phyloP scores from a whole-genome alignment of 2,888 invertebrate genomes.

The Pycnomerus fuliginosus region DNA sequence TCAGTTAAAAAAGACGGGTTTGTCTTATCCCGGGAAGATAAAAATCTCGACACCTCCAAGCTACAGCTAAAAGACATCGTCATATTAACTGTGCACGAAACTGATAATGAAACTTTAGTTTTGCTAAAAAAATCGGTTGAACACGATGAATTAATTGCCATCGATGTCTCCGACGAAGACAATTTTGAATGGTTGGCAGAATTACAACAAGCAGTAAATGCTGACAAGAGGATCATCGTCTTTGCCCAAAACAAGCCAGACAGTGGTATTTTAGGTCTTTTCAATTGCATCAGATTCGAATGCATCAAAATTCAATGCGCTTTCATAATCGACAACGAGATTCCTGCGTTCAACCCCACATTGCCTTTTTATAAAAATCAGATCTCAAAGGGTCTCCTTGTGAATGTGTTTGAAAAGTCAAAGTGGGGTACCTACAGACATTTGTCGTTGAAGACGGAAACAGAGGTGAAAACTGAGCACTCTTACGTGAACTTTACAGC shows the following conservation, averaged over 20 bases:
- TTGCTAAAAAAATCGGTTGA: slow-evolving; percentile 54
- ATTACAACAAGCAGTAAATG: too few species aligned
- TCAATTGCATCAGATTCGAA: slow-evolving; percentile 66
- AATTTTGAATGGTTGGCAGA: too few species aligned
- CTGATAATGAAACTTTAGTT: slow-evolving; percentile 57
- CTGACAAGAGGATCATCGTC: slow-evolving; percentile 61
- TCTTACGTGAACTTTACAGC: slow-evolving; percentile 74
- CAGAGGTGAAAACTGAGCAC: slow-evolving; percentile 58
- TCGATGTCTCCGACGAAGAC: too few species aligned
- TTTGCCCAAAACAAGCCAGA: slow-evolving; percentile 63
- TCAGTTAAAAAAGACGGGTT: slow-evolving; percentile 51
- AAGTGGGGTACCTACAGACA: slow-evolving; percentile 72
- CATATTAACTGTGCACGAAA: too few species aligned
- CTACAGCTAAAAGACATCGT: neutral
- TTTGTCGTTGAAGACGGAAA: slow-evolving; percentile 60
- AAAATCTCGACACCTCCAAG: slow-evolving; percentile 46
- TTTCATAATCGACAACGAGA: slow-evolving; percentile 58
- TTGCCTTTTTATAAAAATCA: slow-evolving; percentile 62
- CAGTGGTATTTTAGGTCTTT: slow-evolving; percentile 75
- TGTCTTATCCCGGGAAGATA: slow-evolving; percentile 61
- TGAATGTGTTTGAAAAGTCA: slow-evolving; percentile 71
- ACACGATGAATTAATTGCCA: slow-evolving; percentile 55
- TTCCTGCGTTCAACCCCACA: slow-evolving; percentile 68
- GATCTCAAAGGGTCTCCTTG: slow-evolving; percentile 68
- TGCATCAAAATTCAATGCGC: slow-evolving; percentile 52